Evolutionary conservation across 2,888 invertebrate species (phyloP).

Genomic region (Nomada fucata): DNA sequence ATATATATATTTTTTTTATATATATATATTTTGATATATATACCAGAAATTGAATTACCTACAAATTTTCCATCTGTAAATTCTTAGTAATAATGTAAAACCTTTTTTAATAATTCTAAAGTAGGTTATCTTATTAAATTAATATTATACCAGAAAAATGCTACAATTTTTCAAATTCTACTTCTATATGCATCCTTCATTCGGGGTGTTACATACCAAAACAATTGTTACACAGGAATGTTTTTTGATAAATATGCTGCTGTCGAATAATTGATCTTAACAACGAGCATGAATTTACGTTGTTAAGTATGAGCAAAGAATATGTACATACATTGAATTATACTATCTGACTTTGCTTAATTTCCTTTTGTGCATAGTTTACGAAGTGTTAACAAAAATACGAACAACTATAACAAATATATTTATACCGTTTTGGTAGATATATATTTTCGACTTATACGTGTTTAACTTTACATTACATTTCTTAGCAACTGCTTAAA

Average conservation of each 20-base stretch:
- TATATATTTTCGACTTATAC: too few relatives aligned
- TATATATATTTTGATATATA: too few relatives aligned
- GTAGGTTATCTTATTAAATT: background rate
- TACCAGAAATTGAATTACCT: background rate
- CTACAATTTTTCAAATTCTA: background rate
- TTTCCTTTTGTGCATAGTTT: too few relatives aligned
- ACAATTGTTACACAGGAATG: background rate
- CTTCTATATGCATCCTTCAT: background rate
- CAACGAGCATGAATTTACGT: background rate
- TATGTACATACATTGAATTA: background rate
- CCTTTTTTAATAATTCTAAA: background rate
- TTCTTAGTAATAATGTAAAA: background rate
- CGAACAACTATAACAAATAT: too few relatives aligned
- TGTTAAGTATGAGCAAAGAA: background rate
- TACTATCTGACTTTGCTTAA: too few relatives aligned
- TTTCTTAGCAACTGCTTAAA: too few relatives aligned
- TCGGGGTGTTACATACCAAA: conserved; percentile 30
- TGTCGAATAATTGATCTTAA: background rate
- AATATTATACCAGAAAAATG: background rate
- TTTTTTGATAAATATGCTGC: background rate
- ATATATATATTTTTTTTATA: too few relatives aligned
- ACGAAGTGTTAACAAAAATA: too few relatives aligned
- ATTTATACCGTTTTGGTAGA: too few relatives aligned
- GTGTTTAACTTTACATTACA: too few relatives aligned
- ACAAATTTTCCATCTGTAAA: background rate